phyloP scores from a whole-genome alignment of 2,113 vertebrate genomes.

The Oncorhynchus kisutch region DNA sequence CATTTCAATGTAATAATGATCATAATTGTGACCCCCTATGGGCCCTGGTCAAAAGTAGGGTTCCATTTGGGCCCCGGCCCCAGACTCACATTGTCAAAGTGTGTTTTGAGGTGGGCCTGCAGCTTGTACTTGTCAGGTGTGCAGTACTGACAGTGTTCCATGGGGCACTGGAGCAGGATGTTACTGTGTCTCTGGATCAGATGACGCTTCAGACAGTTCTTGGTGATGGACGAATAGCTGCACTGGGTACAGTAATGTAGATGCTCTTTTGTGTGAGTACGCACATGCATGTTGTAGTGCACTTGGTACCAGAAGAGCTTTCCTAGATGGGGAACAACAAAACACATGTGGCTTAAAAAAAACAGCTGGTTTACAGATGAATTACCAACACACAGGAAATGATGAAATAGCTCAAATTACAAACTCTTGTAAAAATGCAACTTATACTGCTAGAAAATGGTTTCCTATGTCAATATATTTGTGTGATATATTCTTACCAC shows the following conservation, averaged over 20 bases:
- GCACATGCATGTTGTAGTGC: conserved; percentile 92
- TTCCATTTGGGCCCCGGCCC: too few relatives aligned
- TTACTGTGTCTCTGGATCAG: conserved; percentile 95
- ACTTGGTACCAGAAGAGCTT: conserved; percentile 99
- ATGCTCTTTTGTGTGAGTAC: conserved; percentile 95
- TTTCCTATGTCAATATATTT: too few relatives aligned
- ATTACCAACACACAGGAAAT: too few relatives aligned
- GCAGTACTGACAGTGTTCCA: conserved; percentile 84
- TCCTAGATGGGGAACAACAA: conserved; percentile 68
- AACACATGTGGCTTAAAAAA: neutral
- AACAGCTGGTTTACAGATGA: neutral
- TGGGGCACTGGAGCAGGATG: conserved; percentile 86
- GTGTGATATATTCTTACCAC: conserved; percentile 78
- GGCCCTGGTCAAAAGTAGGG: neutral
- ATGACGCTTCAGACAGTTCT: conserved; percentile 95
- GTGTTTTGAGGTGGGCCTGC: conserved; percentile 88
- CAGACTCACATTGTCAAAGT: conserved; percentile 82
- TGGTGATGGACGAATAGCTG: conserved; percentile 96
- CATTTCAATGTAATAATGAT: too few relatives aligned
- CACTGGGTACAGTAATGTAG: conserved; percentile 95
- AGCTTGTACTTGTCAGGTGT: conserved; percentile 98
- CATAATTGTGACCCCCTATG: too few relatives aligned
- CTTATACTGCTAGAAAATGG: too few relatives aligned
- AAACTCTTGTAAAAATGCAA: too few relatives aligned
- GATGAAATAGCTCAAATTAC: too few relatives aligned